Evolutionary conservation across 2,888 invertebrate species (phyloP), one percentile per base, ranked within the genome.

Genomic region (Tetheella fluctuosa): DNA sequence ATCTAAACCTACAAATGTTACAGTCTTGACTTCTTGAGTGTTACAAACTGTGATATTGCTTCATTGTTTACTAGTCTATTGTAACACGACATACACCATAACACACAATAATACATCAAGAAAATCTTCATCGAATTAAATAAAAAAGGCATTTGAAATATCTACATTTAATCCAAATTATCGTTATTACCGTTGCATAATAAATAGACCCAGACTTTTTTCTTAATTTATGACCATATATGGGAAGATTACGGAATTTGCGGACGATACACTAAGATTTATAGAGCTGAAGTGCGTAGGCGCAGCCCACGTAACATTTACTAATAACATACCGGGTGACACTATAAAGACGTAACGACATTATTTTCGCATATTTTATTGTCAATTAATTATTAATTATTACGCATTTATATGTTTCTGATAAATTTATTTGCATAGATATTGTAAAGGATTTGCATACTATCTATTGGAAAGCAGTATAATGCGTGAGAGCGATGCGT

Each of bases 291-390:
- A 58, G 59, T 77, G 84, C 81, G 86, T 84, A 67, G 86, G 87
- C 81, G 85, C 86, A 82, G 52, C 85, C 87, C 81, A 86, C 86
- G 67, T 74, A 71, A 76, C 69, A 76, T 78, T 79, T 76, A 72
- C 68, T 73, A 72, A 73, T 70, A 67, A 74, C 72, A 69, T 63
- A 62, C 67, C 64, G 69, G 70, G 71, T 70, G 70, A 71, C 67
- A 74, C 73, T 70, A 72, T 74, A 71, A 69, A 71, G 65, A 72
- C 68, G 68, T 72, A 70, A 77, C 69, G 67, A 74, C 78, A 79
- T 70, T 67, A 69, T 73, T 73, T 76, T 79, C 68, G 73, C 70
- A 77, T 77, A 63, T 69, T 70, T 69, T 67, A 73, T 71, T 69
- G 59, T 69, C 64, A 64, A 42, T 67, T 65, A 71, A 71, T 71